These are phyloP conservation scores for Drosophila suzukii DNA, from an alignment of 1,140 invertebrate species.

Conservation along the genomic window DNA sequence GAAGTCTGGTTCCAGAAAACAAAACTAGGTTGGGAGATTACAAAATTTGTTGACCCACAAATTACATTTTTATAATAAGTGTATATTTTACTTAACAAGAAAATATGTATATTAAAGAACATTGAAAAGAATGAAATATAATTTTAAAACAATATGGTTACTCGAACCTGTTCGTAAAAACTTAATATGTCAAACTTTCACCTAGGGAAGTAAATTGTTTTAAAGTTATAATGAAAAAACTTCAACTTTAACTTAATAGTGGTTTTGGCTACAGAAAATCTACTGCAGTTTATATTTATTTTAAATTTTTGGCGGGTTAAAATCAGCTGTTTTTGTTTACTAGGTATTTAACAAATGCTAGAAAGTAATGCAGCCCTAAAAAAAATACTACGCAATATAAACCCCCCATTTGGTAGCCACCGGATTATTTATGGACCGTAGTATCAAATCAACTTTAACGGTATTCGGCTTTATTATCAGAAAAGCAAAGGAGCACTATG, in stretches of 20 bases:
- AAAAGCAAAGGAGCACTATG: slow-evolving; percentile 28
- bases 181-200: no score
- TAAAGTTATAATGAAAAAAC: no score
- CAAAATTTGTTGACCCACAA: no score
- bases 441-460: slow-evolving; percentile 3
- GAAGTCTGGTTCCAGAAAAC: not conserved
- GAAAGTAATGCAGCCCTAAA: not conserved
- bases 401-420: not conserved
- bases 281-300: not conserved
- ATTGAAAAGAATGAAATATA: no score
- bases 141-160: no score
- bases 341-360: not conserved
- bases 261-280: not conserved
- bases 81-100: no score
- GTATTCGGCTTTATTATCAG: slow-evolving; percentile 6
- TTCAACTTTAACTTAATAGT: no score
- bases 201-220: no score
- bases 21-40: no score
- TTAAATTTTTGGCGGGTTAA: not conserved
- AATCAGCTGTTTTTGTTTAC: slow-evolving; percentile 4
- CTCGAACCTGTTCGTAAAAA: no score
- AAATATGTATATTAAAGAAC: no score
- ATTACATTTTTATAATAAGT: no score
- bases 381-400: not conserved
- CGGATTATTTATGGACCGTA: not conserved